phyloP scores from a whole-genome alignment of 2,888 invertebrate genomes.

The Spisula solida region DNA sequence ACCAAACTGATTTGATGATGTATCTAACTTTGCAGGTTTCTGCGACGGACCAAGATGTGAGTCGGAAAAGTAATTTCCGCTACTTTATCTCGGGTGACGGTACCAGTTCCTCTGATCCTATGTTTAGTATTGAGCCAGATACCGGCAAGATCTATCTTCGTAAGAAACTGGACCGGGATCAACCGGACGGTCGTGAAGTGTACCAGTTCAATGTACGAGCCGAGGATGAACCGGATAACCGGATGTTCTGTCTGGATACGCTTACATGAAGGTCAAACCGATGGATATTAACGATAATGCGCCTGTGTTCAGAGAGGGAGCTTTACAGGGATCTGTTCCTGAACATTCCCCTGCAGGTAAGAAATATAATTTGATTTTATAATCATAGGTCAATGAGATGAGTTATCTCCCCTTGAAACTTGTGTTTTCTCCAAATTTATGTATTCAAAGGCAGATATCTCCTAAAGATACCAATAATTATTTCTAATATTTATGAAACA shows the following conservation, averaged over 20 bases:
- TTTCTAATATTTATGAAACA: no score
- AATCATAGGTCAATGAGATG: no score
- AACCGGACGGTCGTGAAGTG: slow-evolving; percentile 96
- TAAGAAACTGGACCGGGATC: slow-evolving; percentile 97
- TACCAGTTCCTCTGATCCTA: slow-evolving; percentile 70
- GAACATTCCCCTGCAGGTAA: slow-evolving; percentile 96
- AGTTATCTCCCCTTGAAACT: no score
- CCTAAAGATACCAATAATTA: no score
- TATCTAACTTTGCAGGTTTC: slow-evolving; percentile 91
- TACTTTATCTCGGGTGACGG: slow-evolving; percentile 89
- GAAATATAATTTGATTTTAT: no score
- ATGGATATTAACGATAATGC: slow-evolving; percentile 99
- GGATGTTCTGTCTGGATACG: slow-evolving; percentile 91
- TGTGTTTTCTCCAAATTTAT: no score
- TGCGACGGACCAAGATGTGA: slow-evolving; percentile 98
- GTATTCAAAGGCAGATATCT: no score
- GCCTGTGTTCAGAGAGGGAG: slow-evolving; percentile 92
- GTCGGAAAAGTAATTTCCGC: slow-evolving; percentile 97
- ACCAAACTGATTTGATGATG: no score
- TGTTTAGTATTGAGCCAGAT: slow-evolving; percentile 98
- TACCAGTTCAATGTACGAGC: slow-evolving; percentile 86
- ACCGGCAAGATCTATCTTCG: slow-evolving; percentile 98
- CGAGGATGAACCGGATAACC: slow-evolving; percentile 83
- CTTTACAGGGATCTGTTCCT: slow-evolving; percentile 91
- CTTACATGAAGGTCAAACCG: slow-evolving; percentile 98